Evolutionary conservation across 2,113 vertebrate species (phyloP), one percentile per base, ranked within the genome.

Genomic region (Xiphias gladius): DNA sequence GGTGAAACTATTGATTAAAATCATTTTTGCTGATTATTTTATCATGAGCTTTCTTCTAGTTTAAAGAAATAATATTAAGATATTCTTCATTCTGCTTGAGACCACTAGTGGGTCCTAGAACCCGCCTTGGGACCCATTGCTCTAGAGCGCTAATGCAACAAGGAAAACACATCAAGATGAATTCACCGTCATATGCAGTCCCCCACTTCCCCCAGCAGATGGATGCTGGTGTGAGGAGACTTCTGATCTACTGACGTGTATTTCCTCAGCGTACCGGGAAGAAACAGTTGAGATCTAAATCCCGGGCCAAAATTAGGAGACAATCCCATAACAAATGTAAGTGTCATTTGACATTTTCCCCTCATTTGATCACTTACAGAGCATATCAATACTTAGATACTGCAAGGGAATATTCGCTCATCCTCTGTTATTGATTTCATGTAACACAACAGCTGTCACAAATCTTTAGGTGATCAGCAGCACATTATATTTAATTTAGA

Each of bases 1-100:
- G 52, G 11, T 59, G 84, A 84, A 83, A 79, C 80, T 58, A 43
- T 16, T 46, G 76, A 82, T 74, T 54, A 24, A 17, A 54, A 74
- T 48, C 4, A 5, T 12, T 12, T 77, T 22, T 65, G 24, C 24
- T 68, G 16, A 9, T 55, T 63, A 0, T 73, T 28, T 67, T 39
- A 9, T 35, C n/a, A n/a, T 48, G 62, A 66, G 46, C 13, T 28
- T 20, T 70, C 52, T 41, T 71, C 30, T 5, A 11, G 37, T 26
- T 16, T 8, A 55, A 79, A 5, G 54, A 54, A 43, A 22, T n/a
- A 0, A 62, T 46, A 66, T 43, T 0, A 43, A 24, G 11, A 22
- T 32, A 0, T 65, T 71, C 10, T n/a, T 58, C 14, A 20, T 62
- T 22, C 26, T 4, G 13, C 59, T 7, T 67, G 39, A n/a, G 22